Conservation (phyloP, 2,888 invertebrate genomes). For the Ormyrus labotus region DNA sequence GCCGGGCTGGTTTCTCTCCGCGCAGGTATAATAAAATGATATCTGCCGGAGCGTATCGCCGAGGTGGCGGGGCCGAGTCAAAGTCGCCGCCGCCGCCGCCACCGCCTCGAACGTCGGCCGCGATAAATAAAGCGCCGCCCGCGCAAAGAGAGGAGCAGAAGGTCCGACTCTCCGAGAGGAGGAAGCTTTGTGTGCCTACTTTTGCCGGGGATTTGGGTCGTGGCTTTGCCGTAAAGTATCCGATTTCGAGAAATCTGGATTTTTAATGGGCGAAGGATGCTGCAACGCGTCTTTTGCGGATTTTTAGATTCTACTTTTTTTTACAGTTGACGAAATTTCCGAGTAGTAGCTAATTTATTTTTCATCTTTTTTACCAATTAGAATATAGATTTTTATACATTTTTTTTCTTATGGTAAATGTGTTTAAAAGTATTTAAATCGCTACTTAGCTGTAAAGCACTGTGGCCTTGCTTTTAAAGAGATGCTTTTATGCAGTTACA, state of each 20-base stretch:
- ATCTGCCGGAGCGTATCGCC: constrained; percentile 68
- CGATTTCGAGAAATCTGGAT: constrained; percentile 34
- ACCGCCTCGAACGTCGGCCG: constrained; percentile 68
- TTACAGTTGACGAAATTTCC: too few relatives aligned
- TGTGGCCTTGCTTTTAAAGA: too few relatives aligned
- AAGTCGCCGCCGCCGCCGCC: constrained; percentile 48
- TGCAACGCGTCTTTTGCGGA: constrained; percentile 2
- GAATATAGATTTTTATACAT: too few relatives aligned
- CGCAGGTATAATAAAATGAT: constrained; percentile 72
- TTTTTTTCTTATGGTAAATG: too few relatives aligned
- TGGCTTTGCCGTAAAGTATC: constrained; percentile 28
- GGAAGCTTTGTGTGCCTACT: not conserved
- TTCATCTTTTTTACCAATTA: too few relatives aligned
- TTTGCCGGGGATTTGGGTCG: not conserved
- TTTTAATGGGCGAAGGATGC: constrained; percentile 14
- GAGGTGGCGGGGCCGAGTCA: constrained; percentile 54
- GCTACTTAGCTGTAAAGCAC: too few relatives aligned
- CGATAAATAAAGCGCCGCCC: constrained; percentile 67
- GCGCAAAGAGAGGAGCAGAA: constrained; percentile 17
- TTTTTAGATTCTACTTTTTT: too few relatives aligned
- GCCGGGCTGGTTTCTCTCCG: constrained; percentile 58
- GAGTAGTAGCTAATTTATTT: too few relatives aligned
- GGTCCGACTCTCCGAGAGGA: not conserved
- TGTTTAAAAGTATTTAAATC: too few relatives aligned
- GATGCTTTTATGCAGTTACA: too few relatives aligned